Conservation (phyloP, 2,888 invertebrate genomes). For the Eupeodes luniger region DNA sequence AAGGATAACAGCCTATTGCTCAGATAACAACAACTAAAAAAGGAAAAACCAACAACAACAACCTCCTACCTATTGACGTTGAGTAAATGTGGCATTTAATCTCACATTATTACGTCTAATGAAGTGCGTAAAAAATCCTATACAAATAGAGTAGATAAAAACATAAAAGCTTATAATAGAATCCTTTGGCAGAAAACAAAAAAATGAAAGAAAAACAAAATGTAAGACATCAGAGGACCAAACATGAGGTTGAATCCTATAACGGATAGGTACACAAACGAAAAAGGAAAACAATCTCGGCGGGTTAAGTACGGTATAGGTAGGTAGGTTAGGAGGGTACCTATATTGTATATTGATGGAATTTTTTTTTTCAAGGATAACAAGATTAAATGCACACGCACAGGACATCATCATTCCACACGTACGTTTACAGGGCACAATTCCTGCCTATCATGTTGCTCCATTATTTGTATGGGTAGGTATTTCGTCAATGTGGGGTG, state of each 20-base stretch:
- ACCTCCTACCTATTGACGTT: constrained; percentile 22
- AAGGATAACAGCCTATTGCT: not conserved
- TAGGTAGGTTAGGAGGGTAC: not conserved
- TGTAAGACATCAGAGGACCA: constrained; percentile 8
- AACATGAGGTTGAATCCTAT: not conserved
- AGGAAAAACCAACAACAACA: not conserved
- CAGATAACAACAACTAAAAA: not conserved
- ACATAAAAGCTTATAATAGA: constrained; percentile 36
- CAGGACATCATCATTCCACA: not conserved
- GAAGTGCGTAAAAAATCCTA: constrained; percentile 45
- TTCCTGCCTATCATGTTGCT: not conserved
- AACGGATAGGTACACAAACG: no score
- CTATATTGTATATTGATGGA: no score
- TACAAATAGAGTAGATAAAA: not conserved
- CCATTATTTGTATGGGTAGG: not conserved
- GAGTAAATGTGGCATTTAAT: constrained; percentile 68
- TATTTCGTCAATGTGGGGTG: constrained; percentile 4
- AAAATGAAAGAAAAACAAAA: not conserved
- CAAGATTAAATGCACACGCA: constrained; percentile 20
- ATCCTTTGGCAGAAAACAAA: not conserved
- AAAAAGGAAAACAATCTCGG: constrained; percentile 36
- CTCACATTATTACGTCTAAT: constrained; percentile 60
- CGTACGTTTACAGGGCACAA: no score
- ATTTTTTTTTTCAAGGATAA: constrained; percentile 59
- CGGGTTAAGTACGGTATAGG: constrained; percentile 43